phyloP scores from a whole-genome alignment of 92 coral and sea anemone species.

The Zoanthus gigantus region DNA sequence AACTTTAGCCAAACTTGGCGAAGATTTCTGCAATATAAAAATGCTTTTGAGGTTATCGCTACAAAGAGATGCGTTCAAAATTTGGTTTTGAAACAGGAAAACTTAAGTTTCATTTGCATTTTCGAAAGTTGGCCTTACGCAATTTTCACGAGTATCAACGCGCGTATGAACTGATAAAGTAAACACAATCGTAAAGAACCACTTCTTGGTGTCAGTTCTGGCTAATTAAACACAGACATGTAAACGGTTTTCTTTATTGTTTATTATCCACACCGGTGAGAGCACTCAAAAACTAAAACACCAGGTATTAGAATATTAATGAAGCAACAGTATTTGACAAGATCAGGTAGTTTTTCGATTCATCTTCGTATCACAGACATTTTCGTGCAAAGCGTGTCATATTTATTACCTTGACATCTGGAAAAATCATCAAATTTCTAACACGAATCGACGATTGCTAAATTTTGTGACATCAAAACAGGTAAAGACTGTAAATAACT shows the following conservation, averaged over 20 bases:
- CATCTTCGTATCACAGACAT: neutral
- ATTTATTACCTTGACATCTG: neutral
- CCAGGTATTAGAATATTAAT: slow-evolving; percentile 39
- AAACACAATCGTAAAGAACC: neutral
- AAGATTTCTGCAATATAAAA: neutral
- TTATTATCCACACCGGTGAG: slow-evolving; percentile 2
- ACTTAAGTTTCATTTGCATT: neutral
- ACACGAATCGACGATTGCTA: neutral
- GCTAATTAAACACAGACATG: slow-evolving; percentile 44
- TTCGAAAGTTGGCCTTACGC: neutral
- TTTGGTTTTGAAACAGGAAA: neutral
- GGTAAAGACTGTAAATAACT: neutral
- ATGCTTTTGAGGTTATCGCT: neutral
- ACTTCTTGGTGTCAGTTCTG: slow-evolving; percentile 35
- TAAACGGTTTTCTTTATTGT: slow-evolving; percentile 19
- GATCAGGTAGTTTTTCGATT: neutral
- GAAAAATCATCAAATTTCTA: neutral
- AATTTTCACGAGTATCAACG: neutral
- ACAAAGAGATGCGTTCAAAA: neutral
- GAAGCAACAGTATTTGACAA: neutral
- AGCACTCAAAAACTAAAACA: neutral
- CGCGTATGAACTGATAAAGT: neutral
- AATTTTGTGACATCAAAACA: neutral
- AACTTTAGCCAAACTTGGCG: too few relatives aligned
- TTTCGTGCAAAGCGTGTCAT: neutral